Evolutionary conservation across 1,140 invertebrate genomes (phyloP).

Genomic region (Oryzaephilus surinamensis): DNA sequence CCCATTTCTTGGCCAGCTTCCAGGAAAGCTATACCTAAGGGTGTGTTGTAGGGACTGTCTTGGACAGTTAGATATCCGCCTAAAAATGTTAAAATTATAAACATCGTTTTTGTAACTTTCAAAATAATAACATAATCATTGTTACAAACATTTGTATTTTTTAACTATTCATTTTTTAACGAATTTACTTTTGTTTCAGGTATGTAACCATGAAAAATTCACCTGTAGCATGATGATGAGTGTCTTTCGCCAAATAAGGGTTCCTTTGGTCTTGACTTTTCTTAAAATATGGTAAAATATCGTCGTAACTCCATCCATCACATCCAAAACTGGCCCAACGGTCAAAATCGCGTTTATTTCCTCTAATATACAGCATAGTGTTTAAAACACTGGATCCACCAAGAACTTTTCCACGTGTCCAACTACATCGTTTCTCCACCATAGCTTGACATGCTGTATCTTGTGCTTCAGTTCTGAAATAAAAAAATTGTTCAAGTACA

Average conservation of each 20-base stretch:
- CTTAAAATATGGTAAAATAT: slow-evolving; percentile 77
- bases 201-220: too few relatives aligned
- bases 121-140: too few relatives aligned
- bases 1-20: slow-evolving; percentile 87
- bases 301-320: slow-evolving; percentile 78
- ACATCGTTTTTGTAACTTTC: background rate
- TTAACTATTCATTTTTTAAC: background rate
- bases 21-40: slow-evolving; percentile 67
- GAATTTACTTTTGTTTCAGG: background rate
- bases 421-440: slow-evolving; percentile 67
- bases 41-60: slow-evolving; percentile 69
- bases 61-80: slow-evolving; percentile 73
- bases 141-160: background rate
- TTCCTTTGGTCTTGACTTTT: slow-evolving; percentile 78
- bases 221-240: slow-evolving; percentile 59
- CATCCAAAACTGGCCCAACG: slow-evolving; percentile 83
- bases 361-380: slow-evolving; percentile 87
- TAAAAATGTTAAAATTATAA: slow-evolving; percentile 33
- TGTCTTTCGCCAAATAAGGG: slow-evolving; percentile 63
- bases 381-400: slow-evolving; percentile 82
- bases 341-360: slow-evolving; percentile 82
- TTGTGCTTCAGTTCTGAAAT: slow-evolving; percentile 69
- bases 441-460: slow-evolving; percentile 74
- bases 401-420: slow-evolving; percentile 74
- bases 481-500: background rate